A percentile compares a stretch with the other conserved stretches of the same genome.
Evolutionary conservation across 2,113 vertebrate species (phyloP).

Genomic region (human (Homo sapiens)): GRCh38 chr1:20153001-20153500

Average conservation of each 20-base stretch:
- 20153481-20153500: too few relatives aligned
- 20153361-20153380: background rate
- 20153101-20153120: background rate
- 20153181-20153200: background rate
- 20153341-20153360: conserved; percentile 27
- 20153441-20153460: background rate
- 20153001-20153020: background rate
- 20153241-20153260: fast-evolving
- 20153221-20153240: background rate
- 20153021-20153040: background rate
- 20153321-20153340: background rate
- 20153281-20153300: background rate
- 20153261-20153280: background rate
- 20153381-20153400: background rate
- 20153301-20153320: background rate
- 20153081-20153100: background rate
- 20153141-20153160: background rate
- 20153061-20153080: background rate
- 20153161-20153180: background rate
- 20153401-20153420: background rate
- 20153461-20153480: too few relatives aligned
- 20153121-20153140: background rate
- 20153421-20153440: background rate
- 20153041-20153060: background rate
- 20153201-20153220: too few relatives aligned